A percentile compares a stretch with the other conserved stretches of the same genome.
These are phyloP conservation scores for Anguilla obscura DNA, from an alignment of 2,797 vertebrate species.

Conservation along the genomic window DNA sequence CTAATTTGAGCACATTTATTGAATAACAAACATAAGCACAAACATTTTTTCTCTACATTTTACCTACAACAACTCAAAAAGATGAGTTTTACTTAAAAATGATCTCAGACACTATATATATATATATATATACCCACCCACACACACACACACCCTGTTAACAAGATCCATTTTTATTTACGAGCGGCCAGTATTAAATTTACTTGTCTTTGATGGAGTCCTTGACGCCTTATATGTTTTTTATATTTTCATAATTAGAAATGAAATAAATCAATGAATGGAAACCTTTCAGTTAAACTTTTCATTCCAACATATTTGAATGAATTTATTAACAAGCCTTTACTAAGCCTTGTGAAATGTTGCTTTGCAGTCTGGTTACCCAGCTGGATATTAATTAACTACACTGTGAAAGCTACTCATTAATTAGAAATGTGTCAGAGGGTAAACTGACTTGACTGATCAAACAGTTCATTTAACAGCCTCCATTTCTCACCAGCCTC, in stretches of 20 bases:
- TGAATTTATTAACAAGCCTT: not conserved
- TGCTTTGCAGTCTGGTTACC: not conserved
- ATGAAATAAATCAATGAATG: not conserved
- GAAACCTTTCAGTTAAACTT: not conserved
- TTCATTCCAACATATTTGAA: not conserved
- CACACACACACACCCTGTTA: not conserved
- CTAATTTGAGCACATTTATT: too few relatives aligned
- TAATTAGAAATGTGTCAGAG: not conserved
- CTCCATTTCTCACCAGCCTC: not conserved
- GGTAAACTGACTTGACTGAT: not conserved
- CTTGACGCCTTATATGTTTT: not conserved
- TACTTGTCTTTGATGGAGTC: too few relatives aligned
- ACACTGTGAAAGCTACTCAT: not conserved
- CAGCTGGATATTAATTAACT: not conserved
- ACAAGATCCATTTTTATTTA: not conserved
- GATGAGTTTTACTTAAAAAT: too few relatives aligned
- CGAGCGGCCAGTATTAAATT: not conserved
- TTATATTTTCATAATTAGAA: not conserved
- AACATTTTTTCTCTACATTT: too few relatives aligned
- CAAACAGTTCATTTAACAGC: not conserved
- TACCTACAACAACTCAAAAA: too few relatives aligned
- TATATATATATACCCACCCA: not conserved
- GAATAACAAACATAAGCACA: too few relatives aligned
- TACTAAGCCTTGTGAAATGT: not conserved
- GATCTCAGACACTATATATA: not conserved